Conservation (phyloP, 2,113 vertebrate species). For the Xiphorhynchus elegans region DNA sequence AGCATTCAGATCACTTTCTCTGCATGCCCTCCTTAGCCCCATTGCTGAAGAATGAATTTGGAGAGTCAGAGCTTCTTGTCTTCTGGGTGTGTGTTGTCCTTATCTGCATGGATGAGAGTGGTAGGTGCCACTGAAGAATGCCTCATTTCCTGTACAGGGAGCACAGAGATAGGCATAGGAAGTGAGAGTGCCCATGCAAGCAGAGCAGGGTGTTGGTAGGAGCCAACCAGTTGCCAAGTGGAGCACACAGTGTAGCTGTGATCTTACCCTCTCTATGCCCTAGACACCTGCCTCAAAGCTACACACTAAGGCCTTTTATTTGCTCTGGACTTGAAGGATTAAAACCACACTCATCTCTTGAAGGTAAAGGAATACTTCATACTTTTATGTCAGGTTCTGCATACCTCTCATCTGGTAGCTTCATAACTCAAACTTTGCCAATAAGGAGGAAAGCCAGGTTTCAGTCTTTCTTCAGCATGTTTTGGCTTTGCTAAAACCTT, state of each 20-base stretch:
- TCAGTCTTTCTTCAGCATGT: background rate
- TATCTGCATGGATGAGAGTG: background rate
- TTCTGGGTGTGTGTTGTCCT: background rate
- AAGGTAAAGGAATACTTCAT: background rate
- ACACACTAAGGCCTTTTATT: background rate
- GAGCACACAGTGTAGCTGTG: rapidly evolving
- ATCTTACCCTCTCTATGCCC: background rate
- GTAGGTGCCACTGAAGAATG: background rate
- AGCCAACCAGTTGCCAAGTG: background rate
- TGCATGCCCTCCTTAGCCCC: background rate
- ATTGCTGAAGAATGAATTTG: background rate
- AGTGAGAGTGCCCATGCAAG: rapidly evolving
- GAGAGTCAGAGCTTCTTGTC: background rate
- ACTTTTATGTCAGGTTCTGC: background rate
- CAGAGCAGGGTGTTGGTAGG: background rate
- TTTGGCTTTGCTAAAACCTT: background rate
- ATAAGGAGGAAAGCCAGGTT: background rate
- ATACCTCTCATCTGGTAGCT: background rate
- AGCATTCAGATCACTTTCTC: background rate
- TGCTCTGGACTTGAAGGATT: background rate
- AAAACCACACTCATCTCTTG: background rate
- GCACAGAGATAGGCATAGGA: no score
- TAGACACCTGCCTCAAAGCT: background rate
- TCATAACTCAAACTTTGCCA: background rate
- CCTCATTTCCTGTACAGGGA: background rate